Evolutionary conservation across 2,113 vertebrate species (phyloP).

Genomic region (Sander lucioperca): DNA sequence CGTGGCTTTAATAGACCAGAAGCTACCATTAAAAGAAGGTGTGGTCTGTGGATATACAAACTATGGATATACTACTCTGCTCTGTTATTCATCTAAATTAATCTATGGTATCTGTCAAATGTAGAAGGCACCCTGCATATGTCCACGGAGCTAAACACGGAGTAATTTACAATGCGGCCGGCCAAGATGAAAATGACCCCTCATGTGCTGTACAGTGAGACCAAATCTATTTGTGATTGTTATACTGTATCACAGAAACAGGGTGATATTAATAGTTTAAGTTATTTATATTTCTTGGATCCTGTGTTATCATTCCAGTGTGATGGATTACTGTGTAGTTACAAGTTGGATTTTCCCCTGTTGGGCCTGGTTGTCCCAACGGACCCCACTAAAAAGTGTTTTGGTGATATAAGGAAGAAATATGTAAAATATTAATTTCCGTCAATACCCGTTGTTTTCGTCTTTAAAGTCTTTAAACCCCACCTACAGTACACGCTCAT

Average conservation of each 20-base stretch:
- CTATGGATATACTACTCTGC: conserved; percentile 38
- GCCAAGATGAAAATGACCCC: conserved; percentile 44
- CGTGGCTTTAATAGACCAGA: conserved; percentile 42
- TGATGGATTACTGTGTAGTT: conserved; percentile 7
- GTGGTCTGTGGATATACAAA: conserved; percentile 25
- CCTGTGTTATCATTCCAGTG: conserved; percentile 33
- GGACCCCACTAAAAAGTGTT: conserved; percentile 9
- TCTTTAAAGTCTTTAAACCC: not conserved
- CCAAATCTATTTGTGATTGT: conserved; percentile 66
- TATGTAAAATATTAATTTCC: conserved; percentile 2
- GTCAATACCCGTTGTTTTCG: not conserved
- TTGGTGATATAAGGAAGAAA: not conserved
- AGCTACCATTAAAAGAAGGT: conserved; percentile 58
- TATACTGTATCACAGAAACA: conserved; percentile 45
- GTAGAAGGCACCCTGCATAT: conserved; percentile 57
- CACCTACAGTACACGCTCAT: not conserved
- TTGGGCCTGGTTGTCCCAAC: conserved; percentile 17
- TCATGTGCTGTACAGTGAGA: conserved; percentile 50
- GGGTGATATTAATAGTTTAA: conserved; percentile 19
- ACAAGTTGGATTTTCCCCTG: conserved; percentile 17
- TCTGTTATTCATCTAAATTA: conserved; percentile 68
- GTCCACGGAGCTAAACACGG: conserved; percentile 64
- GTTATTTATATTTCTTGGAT: conserved; percentile 49
- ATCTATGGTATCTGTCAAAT: conserved; percentile 63
- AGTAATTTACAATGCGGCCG: conserved; percentile 41